phyloP scores from a whole-genome alignment of 2,113 vertebrate genomes.

The Cercopithecus mona region DNA sequence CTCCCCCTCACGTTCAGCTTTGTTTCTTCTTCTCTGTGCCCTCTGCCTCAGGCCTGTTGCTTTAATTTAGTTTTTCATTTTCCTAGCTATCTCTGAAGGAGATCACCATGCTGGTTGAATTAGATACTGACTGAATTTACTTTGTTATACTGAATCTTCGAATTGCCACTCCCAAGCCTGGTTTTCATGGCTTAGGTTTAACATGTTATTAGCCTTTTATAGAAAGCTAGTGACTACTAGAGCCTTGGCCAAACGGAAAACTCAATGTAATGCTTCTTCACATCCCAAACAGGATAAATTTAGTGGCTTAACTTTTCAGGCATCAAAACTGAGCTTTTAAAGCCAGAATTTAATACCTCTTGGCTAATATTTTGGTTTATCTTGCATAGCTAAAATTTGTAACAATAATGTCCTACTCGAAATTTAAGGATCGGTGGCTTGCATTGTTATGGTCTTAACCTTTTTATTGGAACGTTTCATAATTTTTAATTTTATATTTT shows the following conservation, averaged over 20 bases:
- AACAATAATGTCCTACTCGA: background rate
- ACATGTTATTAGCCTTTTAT: background rate
- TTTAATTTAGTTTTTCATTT: background rate
- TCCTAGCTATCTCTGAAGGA: background rate
- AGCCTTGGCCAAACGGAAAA: background rate
- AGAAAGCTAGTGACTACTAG: background rate
- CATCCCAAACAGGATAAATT: background rate
- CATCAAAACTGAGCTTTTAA: constrained; percentile 2
- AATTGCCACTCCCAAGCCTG: background rate
- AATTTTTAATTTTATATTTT: background rate
- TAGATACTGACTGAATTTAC: background rate
- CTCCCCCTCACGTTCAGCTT: background rate
- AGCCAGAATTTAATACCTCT: background rate
- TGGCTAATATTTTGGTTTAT: background rate
- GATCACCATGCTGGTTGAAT: background rate
- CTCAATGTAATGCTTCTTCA: background rate
- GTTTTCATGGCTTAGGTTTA: background rate
- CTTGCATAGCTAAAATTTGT: background rate
- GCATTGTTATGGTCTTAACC: background rate
- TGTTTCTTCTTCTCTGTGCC: background rate
- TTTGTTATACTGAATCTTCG: background rate
- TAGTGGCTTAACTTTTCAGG: background rate
- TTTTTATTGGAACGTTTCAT: background rate
- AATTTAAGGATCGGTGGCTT: background rate
- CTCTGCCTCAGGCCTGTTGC: background rate